Percentiles rank a stretch among this genome's conserved stretches.
phyloP scores from a whole-genome alignment of 1,140 invertebrate genomes.

The Lepidurus couesii region DNA sequence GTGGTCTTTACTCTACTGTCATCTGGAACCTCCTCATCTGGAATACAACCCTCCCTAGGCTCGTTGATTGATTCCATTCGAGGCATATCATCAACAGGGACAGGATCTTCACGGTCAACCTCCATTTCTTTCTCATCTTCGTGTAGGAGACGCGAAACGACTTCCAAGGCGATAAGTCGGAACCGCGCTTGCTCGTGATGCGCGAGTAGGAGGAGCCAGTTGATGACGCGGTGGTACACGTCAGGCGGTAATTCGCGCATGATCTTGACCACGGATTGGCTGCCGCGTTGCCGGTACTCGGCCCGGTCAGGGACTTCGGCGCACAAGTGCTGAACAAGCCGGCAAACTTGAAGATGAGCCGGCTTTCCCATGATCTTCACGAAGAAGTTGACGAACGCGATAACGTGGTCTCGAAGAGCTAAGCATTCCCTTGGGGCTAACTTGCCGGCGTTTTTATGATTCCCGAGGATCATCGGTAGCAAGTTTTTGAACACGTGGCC shows the following conservation, averaged over 20 bases:
- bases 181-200: constrained; percentile 49
- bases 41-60: background rate
- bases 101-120: background rate
- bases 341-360: constrained; percentile 44
- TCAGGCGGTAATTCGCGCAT: constrained; percentile 45
- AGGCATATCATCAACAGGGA: background rate
- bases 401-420: constrained; percentile 48
- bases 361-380: constrained; percentile 44
- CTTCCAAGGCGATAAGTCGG: constrained; percentile 54
- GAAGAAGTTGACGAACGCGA: constrained; percentile 51
- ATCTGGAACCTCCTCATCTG: background rate
- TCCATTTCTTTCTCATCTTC: constrained; percentile 40
- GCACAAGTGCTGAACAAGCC: constrained; percentile 55
- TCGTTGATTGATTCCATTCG: background rate
- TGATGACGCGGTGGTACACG: constrained; percentile 45
- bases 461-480: constrained; percentile 48
- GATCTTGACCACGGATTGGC: constrained; percentile 49
- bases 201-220: constrained; percentile 50
- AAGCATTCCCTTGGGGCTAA: constrained; percentile 45
- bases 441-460: constrained; percentile 42
- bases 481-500: constrained; percentile 49
- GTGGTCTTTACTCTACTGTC: background rate
- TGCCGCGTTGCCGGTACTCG: constrained; percentile 53
- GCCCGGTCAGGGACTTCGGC: constrained; percentile 52
- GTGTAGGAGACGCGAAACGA: constrained; percentile 49